Conservation (phyloP, 1,140 invertebrate genomes). For the Anoplophora glabripennis region DNA sequence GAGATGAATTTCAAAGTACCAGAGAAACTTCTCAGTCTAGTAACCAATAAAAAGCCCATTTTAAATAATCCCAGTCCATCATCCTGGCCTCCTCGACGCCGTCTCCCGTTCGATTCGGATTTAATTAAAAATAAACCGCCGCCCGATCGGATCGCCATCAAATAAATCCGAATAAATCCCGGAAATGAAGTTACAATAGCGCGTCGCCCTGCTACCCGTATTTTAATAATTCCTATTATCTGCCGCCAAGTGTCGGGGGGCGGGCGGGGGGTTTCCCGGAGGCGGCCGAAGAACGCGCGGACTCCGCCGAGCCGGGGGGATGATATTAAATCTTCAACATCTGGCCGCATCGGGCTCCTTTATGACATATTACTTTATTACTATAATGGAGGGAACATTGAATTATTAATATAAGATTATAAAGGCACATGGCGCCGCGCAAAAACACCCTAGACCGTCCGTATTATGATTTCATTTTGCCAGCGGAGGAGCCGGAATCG, state of each 20-base stretch:
- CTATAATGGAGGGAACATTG: constrained; percentile 50
- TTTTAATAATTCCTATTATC: constrained; percentile 35
- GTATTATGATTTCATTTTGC: constrained; percentile 39
- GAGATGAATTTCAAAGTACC: no score
- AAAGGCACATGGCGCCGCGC: constrained; percentile 41
- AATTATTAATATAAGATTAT: constrained; percentile 52
- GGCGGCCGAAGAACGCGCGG: constrained; percentile 8
- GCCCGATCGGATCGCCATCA: not conserved
- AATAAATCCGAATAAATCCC: constrained; percentile 26
- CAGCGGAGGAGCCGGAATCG: constrained; percentile 17
- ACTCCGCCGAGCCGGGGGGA: constrained; percentile 12
- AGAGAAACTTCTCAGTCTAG: no score
- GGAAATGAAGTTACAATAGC: constrained; percentile 34
- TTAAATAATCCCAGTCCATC: constrained; percentile 25
- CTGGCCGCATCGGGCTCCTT: constrained; percentile 44
- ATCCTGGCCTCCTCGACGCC: constrained; percentile 10
- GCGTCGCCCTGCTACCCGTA: not conserved
- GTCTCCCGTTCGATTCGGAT: constrained; percentile 19
- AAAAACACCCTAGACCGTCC: constrained; percentile 32
- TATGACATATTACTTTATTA: constrained; percentile 51
- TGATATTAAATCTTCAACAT: constrained; percentile 48
- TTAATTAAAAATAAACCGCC: not conserved
- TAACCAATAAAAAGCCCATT: constrained; percentile 21
- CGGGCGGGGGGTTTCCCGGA: constrained; percentile 16
- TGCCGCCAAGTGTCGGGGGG: constrained; percentile 23